A percentile compares a stretch with the other conserved stretches of the same genome.
phyloP scores from a whole-genome alignment of 2,113 vertebrate species.

The Myotis davidii region DNA sequence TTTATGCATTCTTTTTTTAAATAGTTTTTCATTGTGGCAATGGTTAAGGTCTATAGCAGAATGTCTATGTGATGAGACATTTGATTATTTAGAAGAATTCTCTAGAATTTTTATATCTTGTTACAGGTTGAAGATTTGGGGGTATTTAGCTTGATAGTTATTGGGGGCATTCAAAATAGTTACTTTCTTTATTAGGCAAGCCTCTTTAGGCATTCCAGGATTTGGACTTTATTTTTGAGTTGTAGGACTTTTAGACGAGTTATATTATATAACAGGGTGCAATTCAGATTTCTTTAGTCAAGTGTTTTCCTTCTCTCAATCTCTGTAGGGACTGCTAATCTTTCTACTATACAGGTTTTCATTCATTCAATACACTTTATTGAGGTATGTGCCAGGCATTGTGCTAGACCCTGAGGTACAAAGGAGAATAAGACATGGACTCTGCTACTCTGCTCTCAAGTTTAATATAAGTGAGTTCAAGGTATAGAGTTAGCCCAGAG shows the following conservation, averaged over 20 bases:
- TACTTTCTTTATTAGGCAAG: constrained; percentile 47
- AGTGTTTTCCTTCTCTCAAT: neutral
- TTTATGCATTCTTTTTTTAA: constrained; percentile 19
- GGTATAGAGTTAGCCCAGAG: neutral
- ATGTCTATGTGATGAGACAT: neutral
- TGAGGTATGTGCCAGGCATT: neutral
- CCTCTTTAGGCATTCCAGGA: neutral
- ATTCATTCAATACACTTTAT: neutral
- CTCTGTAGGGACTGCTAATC: neutral
- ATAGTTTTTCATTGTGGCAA: neutral
- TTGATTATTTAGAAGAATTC: constrained; percentile 42
- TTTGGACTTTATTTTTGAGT: constrained; percentile 49
- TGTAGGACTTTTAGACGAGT: neutral
- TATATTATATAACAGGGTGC: neutral
- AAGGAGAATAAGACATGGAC: neutral
- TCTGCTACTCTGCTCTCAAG: neutral
- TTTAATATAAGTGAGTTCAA: neutral
- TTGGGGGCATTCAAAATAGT: neutral
- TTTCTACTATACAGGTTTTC: neutral
- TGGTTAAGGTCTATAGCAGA: neutral
- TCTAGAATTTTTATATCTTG: constrained; percentile 15
- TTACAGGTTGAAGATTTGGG: constrained; percentile 20
- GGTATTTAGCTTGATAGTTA: neutral
- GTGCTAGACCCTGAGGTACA: neutral
- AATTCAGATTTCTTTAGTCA: constrained; percentile 18